Conservation (phyloP, 2,888 invertebrate species). For the Girardia tigrina region DNA sequence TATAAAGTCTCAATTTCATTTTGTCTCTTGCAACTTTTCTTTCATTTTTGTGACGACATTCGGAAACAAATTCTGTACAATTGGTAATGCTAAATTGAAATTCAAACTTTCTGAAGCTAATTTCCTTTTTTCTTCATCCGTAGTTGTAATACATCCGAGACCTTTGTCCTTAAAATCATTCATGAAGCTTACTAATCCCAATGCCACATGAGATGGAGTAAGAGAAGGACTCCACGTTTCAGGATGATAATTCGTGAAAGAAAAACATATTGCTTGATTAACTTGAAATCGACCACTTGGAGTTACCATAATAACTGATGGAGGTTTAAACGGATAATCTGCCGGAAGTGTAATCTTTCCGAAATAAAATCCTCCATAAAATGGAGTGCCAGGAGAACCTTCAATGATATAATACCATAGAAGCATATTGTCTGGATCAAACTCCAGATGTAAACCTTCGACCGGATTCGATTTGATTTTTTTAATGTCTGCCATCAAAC, state of each 20-base stretch:
- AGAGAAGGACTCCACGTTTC: slow-evolving; percentile 99
- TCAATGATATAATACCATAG: slow-evolving; percentile 96
- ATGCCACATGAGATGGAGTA: slow-evolving; percentile 85
- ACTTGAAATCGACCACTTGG: slow-evolving; percentile 67
- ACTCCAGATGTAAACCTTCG: slow-evolving; percentile 85
- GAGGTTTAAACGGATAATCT: slow-evolving; percentile 92
- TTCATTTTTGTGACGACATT: too few species aligned
- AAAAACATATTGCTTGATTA: slow-evolving; percentile 63
- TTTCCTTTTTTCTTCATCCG: slow-evolving; percentile 45
- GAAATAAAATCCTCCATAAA: slow-evolving; percentile 69
- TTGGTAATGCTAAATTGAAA: slow-evolving; percentile 79
- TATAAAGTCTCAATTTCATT: too few species aligned
- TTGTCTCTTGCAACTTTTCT: too few species aligned
- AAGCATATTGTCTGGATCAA: slow-evolving; percentile 79
- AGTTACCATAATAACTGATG: slow-evolving; percentile 94
- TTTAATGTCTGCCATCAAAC: slow-evolving; percentile 86
- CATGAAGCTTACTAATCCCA: slow-evolving; percentile 90
- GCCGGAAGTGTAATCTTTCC: slow-evolving; percentile 85
- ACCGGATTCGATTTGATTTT: slow-evolving; percentile 85
- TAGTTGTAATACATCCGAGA: slow-evolving; percentile 37
- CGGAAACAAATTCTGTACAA: too few species aligned
- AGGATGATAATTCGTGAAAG: slow-evolving; percentile 83
- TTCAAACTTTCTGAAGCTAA: slow-evolving; percentile 60
- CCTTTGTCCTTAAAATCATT: slow-evolving; percentile 51
- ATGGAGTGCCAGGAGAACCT: slow-evolving; percentile 86